Evolutionary conservation across 92 coral and sea anemone genomes (phyloP).

Genomic region (Siderastrea radians): DNA sequence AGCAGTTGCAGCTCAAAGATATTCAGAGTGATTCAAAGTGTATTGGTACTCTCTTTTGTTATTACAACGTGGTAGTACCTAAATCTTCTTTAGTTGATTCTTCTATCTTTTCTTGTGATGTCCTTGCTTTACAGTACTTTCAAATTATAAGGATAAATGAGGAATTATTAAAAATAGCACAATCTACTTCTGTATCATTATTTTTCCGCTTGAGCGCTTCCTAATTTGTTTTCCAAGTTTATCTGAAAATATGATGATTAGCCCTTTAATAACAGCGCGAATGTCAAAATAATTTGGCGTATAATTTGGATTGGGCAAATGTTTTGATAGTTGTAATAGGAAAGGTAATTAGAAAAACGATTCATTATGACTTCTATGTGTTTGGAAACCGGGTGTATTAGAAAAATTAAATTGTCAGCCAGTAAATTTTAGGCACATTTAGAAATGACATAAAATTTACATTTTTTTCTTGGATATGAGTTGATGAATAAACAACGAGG

Average conservation of each 20-base stretch:
- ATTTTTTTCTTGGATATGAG: background rate
- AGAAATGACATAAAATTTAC: background rate
- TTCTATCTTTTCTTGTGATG: background rate
- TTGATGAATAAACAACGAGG: background rate
- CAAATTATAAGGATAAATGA: background rate
- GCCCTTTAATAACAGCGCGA: background rate
- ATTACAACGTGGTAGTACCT: too few species aligned
- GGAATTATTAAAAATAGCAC: background rate
- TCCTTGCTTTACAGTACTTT: background rate
- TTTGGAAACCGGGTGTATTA: background rate
- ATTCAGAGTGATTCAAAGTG: background rate
- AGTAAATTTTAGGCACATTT: slow-evolving; percentile 12
- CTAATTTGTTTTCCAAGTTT: background rate
- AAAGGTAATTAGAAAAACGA: background rate
- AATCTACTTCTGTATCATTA: background rate
- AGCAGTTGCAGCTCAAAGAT: too few species aligned
- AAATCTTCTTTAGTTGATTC: background rate
- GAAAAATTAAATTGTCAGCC: background rate
- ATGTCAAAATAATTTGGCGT: background rate
- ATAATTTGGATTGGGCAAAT: slow-evolving; percentile 26
- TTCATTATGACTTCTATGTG: background rate
- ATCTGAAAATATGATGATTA: background rate
- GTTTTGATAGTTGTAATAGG: background rate
- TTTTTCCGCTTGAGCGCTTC: background rate
- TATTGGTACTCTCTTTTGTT: background rate